phyloP scores from a whole-genome alignment of 1,140 invertebrate species.

The Theocolax elegans region DNA sequence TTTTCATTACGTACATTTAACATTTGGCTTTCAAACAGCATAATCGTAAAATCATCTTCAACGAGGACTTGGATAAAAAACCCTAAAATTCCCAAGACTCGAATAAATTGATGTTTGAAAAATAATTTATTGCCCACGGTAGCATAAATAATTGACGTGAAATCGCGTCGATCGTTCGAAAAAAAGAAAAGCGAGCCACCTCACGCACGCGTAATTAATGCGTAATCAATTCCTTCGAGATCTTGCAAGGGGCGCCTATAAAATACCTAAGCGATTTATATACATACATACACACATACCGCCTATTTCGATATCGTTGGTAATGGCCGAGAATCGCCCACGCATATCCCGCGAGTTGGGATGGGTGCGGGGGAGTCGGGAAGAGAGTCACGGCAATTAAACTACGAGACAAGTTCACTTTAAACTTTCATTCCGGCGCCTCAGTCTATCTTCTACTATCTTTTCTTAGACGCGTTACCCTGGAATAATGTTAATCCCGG shows the following conservation, averaged over 20 bases:
- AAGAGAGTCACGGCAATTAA: slow-evolving; percentile 25
- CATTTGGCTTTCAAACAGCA: no score
- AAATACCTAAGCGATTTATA: no score
- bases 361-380: neutral
- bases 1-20: no score
- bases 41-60: no score
- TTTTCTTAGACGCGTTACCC: slow-evolving; percentile 7
- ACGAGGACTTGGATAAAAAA: neutral
- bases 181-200: slow-evolving; percentile 7
- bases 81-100: neutral
- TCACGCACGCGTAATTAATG: slow-evolving; percentile 50
- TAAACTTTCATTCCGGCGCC: slow-evolving; percentile 28
- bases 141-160: slow-evolving; percentile 38
- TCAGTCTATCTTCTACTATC: slow-evolving; percentile 13
- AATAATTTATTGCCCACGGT: neutral
- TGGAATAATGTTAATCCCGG: slow-evolving; percentile 28
- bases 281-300: no score
- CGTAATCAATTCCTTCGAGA: slow-evolving; percentile 65
- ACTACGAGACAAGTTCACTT: slow-evolving; percentile 33
- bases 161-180: neutral
- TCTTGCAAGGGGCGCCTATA: no score
- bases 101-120: slow-evolving; percentile 2
- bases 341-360: neutral
- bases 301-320: neutral
- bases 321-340: slow-evolving; percentile 3